Percentiles rank a stretch among this genome's conserved stretches.
These are phyloP conservation scores for Cololabis saira DNA, from an alignment of 2,113 vertebrate genomes.

Conservation along the genomic window DNA sequence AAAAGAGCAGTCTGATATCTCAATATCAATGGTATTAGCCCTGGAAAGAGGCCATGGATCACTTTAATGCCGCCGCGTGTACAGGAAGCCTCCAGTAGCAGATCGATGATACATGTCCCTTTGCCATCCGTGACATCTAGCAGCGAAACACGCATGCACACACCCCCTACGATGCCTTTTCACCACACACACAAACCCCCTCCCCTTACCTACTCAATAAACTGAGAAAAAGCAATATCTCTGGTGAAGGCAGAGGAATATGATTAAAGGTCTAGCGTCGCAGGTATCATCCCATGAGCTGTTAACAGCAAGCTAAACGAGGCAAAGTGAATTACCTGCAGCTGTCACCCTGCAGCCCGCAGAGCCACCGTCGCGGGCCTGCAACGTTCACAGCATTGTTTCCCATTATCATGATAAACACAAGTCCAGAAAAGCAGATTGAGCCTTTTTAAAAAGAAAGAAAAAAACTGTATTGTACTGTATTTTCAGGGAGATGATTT, in stretches of 20 bases:
- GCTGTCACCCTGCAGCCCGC: slow-evolving; percentile 62
- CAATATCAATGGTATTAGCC: slow-evolving; percentile 70
- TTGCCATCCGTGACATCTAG: slow-evolving; percentile 51
- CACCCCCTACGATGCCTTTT: slow-evolving; percentile 11
- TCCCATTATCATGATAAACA: slow-evolving; percentile 49
- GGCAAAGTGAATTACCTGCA: slow-evolving; percentile 75
- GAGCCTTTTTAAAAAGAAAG: slow-evolving; percentile 12
- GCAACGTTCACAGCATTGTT: slow-evolving; percentile 46
- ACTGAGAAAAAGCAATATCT: slow-evolving; percentile 74
- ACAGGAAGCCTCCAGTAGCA: slow-evolving; percentile 61
- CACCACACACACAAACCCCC: slow-evolving; percentile 12
- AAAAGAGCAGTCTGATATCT: slow-evolving; percentile 66
- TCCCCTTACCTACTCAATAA: slow-evolving; percentile 54
- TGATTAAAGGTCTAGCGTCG: slow-evolving; percentile 68
- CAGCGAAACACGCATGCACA: slow-evolving; percentile 27
- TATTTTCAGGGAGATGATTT: neutral
- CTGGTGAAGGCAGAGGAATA: slow-evolving; percentile 66
- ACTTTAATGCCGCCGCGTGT: slow-evolving; percentile 71
- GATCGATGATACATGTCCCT: slow-evolving; percentile 69
- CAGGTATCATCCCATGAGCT: slow-evolving; percentile 68
- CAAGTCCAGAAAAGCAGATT: slow-evolving; percentile 24
- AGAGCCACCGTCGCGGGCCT: slow-evolving; percentile 56
- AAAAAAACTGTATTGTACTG: neutral
- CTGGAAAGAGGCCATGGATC: slow-evolving; percentile 67
- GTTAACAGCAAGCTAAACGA: slow-evolving; percentile 67